Percentiles rank a stretch among this genome's conserved stretches.
phyloP scores from a whole-genome alignment of 1,140 invertebrate species.

The Dendrolimus kikuchii region DNA sequence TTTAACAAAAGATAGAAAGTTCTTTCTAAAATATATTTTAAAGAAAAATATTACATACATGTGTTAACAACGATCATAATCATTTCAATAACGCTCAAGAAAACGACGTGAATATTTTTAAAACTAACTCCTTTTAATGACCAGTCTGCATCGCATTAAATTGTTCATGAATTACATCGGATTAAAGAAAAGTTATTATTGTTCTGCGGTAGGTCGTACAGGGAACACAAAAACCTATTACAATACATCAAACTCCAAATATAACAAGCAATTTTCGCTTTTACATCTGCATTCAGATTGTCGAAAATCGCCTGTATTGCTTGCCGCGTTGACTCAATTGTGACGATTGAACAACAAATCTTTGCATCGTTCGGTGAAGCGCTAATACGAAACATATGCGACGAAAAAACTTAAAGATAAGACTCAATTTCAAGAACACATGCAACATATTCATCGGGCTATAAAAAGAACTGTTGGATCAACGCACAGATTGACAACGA shows the following conservation, averaged over 20 bases:
- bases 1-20: no score
- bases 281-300: slow-evolving; percentile 1
- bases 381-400: slow-evolving; percentile 67
- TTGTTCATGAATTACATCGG: slow-evolving; percentile 47
- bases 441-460: slow-evolving; percentile 34
- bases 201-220: slow-evolving; percentile 60
- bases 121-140: slow-evolving; percentile 23
- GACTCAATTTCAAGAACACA: slow-evolving; percentile 59
- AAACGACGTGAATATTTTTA: slow-evolving; percentile 17
- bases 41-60: no score
- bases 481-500: slow-evolving; percentile 63
- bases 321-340: neutral
- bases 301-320: no score
- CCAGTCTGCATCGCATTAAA: slow-evolving; percentile 38
- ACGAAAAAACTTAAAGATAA: slow-evolving; percentile 63
- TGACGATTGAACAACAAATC: slow-evolving; percentile 23
- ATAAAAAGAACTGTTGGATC: slow-evolving; percentile 59
- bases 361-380: slow-evolving; percentile 50
- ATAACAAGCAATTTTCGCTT: slow-evolving; percentile 8
- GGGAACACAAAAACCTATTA: slow-evolving; percentile 4
- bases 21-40: no score
- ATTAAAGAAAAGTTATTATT: slow-evolving; percentile 54
- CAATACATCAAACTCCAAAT: slow-evolving; percentile 6
- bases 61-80: slow-evolving; percentile 1
- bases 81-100: slow-evolving; percentile 16